phyloP scores from a whole-genome alignment of 2,113 vertebrate species.

The Sander lucioperca region DNA sequence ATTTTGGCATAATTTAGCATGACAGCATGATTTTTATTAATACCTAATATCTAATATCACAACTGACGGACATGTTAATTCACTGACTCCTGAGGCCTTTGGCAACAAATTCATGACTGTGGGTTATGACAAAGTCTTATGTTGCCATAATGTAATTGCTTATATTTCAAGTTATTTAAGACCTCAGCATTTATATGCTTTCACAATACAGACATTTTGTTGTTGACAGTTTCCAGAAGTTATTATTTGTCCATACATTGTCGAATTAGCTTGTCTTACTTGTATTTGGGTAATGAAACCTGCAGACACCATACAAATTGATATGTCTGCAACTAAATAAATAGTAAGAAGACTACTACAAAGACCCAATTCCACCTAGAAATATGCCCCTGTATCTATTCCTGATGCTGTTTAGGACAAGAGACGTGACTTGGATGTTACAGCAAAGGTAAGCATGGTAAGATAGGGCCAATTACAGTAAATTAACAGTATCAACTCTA shows the following conservation, averaged over 20 bases:
- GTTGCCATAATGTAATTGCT: neutral
- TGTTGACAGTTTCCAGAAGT: neutral
- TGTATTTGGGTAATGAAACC: conserved; percentile 14
- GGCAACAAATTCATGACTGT: neutral
- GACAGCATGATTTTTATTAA: neutral
- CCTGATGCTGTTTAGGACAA: neutral
- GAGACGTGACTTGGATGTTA: neutral
- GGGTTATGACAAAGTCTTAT: neutral
- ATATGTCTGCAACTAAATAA: conserved; percentile 18
- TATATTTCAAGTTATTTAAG: neutral
- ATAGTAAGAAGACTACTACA: conserved; percentile 3
- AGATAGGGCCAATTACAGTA: fast-evolving
- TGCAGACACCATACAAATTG: neutral
- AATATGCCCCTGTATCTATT: neutral
- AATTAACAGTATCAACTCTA: neutral
- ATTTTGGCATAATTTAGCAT: too few species aligned
- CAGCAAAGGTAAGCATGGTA: neutral
- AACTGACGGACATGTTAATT: neutral
- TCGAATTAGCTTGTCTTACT: neutral
- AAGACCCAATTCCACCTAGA: neutral
- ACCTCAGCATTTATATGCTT: neutral
- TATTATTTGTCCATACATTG: neutral
- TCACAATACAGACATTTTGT: neutral
- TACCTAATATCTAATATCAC: neutral
- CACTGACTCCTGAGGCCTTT: neutral